Evolutionary conservation across 2,113 vertebrate genomes (phyloP), one percentile per base, ranked within the genome.

Genomic region (Gavialis gangeticus): DNA sequence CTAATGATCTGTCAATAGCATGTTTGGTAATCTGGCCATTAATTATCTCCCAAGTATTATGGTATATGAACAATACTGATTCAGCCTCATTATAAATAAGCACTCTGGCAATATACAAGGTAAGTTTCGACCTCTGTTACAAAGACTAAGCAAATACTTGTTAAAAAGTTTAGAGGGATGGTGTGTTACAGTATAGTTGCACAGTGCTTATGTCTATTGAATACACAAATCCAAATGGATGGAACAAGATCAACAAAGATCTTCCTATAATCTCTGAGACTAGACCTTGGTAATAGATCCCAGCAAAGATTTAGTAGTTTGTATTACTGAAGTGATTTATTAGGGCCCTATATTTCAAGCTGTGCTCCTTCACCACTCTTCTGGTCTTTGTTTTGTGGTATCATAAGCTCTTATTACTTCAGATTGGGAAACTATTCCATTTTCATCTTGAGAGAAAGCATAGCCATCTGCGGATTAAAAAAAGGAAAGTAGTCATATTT

Each of bases 371-470:
- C 98, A 99, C 99, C 99, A 99, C 92, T 99, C 99, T 25, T 98
- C 98, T 18, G 98, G 98, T 97, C 98, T 98, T 98, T 99, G 98
- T 93, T 99, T 99, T 77, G 99, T 99, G 97, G 99, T 99, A 92
- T 99, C 99, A 3, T 99, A 99, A 4, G 99, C 99, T 97, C 99
- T 94, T 97, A 99, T 99, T 85, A 99, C 99, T 97, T 99, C 99
- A 13, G 99, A 99, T 97, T 99, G 99, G 10, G 99, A 99, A 94
- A 99, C 99, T 18, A 99, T 99, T 84, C 99, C 99, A 37, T 99
- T 99, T 98, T 99, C 99, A 69, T 99, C 99, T 98, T 99, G 99
- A 90, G 99, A 99, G 97, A 99, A 99, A 78, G 99, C 99, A 1
- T 99, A 99, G 76, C 99, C 99, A 30, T 99, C 99, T 99, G 98